Conservation (phyloP, 2,797 vertebrate species). For the Vipera latastei region DNA sequence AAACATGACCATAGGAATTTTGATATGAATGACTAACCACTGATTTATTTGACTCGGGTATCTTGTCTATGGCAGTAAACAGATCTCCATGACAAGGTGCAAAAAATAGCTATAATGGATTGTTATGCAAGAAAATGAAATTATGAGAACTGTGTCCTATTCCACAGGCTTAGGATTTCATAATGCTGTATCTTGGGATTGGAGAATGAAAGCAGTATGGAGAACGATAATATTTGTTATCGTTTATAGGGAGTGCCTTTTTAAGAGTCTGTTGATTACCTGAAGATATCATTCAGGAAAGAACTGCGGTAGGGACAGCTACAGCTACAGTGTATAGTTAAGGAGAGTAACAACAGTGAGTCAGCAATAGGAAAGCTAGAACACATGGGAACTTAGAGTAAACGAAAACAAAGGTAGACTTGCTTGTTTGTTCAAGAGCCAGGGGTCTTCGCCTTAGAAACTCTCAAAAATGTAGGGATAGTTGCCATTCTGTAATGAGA, state of each 20-base stretch:
- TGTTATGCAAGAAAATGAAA: not conserved
- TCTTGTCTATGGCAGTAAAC: conserved; percentile 1
- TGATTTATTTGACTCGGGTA: not conserved
- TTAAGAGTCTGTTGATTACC: not conserved
- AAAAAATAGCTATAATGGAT: conserved; percentile 5
- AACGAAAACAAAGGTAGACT: not conserved
- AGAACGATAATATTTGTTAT: not conserved
- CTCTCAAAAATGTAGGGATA: not conserved
- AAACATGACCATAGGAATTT: conserved; percentile 14
- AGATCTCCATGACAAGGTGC: not conserved
- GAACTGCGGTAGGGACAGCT: not conserved
- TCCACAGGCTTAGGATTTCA: not conserved
- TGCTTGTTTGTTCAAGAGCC: not conserved
- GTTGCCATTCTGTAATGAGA: not conserved
- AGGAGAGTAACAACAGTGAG: not conserved
- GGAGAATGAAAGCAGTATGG: not conserved
- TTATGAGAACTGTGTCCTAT: conserved; percentile 3
- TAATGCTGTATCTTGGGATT: not conserved
- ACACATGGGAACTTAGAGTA: not conserved
- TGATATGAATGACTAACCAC: not conserved
- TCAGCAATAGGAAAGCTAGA: not conserved
- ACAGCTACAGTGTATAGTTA: not conserved
- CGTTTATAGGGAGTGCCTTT: not conserved
- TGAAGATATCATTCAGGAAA: not conserved
- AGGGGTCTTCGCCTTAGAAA: not conserved